phyloP scores from a whole-genome alignment of 2,888 invertebrate genomes.

The Synergus itoensis region DNA sequence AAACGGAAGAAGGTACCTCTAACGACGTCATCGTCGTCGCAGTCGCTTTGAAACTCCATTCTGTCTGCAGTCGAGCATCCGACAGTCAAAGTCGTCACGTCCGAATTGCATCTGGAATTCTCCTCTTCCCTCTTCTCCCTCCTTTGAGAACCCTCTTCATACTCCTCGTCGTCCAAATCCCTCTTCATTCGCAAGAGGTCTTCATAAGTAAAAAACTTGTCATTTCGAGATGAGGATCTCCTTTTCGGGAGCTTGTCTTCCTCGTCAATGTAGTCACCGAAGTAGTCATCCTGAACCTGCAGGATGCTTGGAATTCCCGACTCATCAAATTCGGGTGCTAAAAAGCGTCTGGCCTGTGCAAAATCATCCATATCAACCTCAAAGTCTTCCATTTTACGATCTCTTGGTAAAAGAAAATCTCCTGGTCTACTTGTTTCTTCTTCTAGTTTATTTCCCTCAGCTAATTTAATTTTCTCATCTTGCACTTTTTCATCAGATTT shows the following conservation, averaged over 20 bases:
- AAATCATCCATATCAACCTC: conserved; percentile 66
- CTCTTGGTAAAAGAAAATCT: neutral
- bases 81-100: conserved; percentile 85
- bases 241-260: conserved; percentile 63
- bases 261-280: conserved; percentile 68
- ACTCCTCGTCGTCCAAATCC: conserved; percentile 55
- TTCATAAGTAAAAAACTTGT: conserved; percentile 57
- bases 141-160: conserved; percentile 50
- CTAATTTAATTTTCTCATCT: neutral
- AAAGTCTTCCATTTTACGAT: conserved; percentile 66
- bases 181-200: conserved; percentile 66
- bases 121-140: conserved; percentile 67
- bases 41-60: conserved; percentile 89
- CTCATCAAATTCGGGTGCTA: conserved; percentile 59
- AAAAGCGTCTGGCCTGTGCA: conserved; percentile 60
- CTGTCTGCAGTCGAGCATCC: conserved; percentile 88
- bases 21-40: conserved; percentile 84
- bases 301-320: conserved; percentile 56
- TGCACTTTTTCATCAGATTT: neutral
- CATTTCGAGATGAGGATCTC: conserved; percentile 46
- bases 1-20: conserved; percentile 79
- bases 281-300: conserved; percentile 68
- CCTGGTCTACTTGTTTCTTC: neutral
- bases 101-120: conserved; percentile 73
- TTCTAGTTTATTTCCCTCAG: conserved; percentile 2